A percentile compares a stretch with the other conserved stretches of the same genome.
These are phyloP conservation scores for Gibbula magus DNA, from an alignment of 2,888 invertebrate genomes.

Conservation along the genomic window DNA sequence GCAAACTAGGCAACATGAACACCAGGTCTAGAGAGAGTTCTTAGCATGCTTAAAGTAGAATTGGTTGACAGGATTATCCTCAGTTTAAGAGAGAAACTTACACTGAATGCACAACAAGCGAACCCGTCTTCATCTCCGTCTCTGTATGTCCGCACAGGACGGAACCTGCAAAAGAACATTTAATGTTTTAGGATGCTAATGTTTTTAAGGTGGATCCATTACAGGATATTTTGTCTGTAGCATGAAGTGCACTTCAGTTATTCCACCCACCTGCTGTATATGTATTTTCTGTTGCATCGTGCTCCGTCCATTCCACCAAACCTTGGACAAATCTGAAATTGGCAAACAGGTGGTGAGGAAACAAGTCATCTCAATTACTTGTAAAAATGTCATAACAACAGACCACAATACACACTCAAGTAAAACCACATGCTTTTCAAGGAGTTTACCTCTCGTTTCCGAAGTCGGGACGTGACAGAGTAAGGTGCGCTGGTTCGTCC, in stretches of 20 bases:
- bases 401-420: too few relatives aligned
- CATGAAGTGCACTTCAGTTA: neutral
- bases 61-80: neutral
- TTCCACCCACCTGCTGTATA: constrained; percentile 82
- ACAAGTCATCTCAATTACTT: too few relatives aligned
- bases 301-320: constrained; percentile 78
- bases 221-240: neutral
- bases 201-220: neutral
- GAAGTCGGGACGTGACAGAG: constrained; percentile 84
- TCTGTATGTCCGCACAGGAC: constrained; percentile 83
- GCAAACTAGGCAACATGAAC: too few relatives aligned
- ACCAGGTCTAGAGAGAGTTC: too few relatives aligned
- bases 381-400: too few relatives aligned
- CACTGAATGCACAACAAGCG: constrained; percentile 83
- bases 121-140: constrained; percentile 83
- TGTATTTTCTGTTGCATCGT: constrained; percentile 85
- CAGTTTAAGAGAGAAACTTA: constrained; percentile 57
- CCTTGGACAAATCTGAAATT: constrained; percentile 72
- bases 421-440: too few relatives aligned
- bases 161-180: constrained; percentile 36
- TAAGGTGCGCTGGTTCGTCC: constrained; percentile 81
- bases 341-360: too few relatives aligned
- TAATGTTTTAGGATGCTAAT: neutral
- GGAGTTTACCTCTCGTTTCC: constrained; percentile 77
- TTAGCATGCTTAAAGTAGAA: neutral